Conservation (phyloP, 2,113 vertebrate genomes). For the Numenius arquata region DNA sequence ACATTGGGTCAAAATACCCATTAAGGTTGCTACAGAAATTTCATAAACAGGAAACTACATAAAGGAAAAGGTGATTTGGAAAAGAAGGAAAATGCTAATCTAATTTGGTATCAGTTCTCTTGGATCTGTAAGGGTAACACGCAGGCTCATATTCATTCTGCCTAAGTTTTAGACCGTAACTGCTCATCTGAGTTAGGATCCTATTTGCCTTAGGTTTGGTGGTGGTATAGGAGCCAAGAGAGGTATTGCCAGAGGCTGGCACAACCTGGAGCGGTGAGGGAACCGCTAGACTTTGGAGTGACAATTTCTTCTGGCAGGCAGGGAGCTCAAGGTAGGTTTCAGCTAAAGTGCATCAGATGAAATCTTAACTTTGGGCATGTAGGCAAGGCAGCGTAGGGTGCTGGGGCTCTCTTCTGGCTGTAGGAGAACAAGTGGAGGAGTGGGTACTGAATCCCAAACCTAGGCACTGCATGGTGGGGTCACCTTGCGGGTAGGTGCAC, state of each 20-base stretch:
- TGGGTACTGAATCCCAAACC: not conserved
- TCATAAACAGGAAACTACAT: slow-evolving; percentile 25
- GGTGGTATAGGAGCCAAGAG: not conserved
- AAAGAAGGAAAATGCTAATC: not conserved
- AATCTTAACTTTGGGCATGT: not conserved
- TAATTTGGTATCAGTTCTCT: not conserved
- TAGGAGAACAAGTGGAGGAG: not conserved
- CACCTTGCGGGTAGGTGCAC: not conserved
- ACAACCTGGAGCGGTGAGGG: too few species aligned
- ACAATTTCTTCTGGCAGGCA: not conserved
- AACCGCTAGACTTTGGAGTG: not conserved
- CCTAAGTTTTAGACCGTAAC: not conserved
- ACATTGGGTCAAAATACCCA: slow-evolving; percentile 37
- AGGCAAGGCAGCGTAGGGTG: too few species aligned
- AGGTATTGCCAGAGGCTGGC: not conserved
- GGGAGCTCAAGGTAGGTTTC: not conserved
- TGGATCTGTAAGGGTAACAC: not conserved
- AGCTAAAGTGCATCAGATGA: not conserved
- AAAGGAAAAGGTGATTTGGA: not conserved
- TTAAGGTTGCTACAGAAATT: slow-evolving; percentile 30
- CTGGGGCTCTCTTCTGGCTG: not conserved
- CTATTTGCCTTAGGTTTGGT: not conserved
- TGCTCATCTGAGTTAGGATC: not conserved
- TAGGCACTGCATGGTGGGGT: not conserved
- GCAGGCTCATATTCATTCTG: not conserved